A percentile compares a stretch with the other conserved stretches of the same genome.
These are phyloP conservation scores for Apogon hyalosoma DNA, from an alignment of 2,797 vertebrate species.

Conservation along the genomic window DNA sequence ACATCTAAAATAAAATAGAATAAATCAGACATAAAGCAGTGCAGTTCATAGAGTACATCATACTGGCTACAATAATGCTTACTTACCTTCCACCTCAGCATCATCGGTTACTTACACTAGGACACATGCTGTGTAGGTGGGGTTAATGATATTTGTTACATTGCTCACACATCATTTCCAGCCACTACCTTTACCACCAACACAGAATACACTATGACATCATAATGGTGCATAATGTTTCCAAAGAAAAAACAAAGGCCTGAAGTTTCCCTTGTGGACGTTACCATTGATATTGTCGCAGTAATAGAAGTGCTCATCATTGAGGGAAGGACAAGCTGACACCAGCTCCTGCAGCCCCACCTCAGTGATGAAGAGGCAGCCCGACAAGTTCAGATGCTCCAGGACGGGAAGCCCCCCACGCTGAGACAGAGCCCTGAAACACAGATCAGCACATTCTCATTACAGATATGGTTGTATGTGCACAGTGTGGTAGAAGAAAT, in stretches of 20 bases:
- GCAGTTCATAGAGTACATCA: slow-evolving; percentile 16
- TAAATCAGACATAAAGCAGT: background rate
- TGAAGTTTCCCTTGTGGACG: slow-evolving; percentile 26
- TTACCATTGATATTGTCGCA: slow-evolving; percentile 99
- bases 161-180: slow-evolving; percentile 23
- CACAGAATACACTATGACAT: slow-evolving; percentile 1
- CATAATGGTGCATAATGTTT: background rate
- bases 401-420: slow-evolving; percentile 93
- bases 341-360: slow-evolving; percentile 95
- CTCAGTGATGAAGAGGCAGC: slow-evolving; percentile 94
- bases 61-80: slow-evolving; percentile 30
- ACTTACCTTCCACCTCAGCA: slow-evolving; percentile 74
- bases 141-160: slow-evolving; percentile 55
- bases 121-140: slow-evolving; percentile 52
- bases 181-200: slow-evolving; percentile 14
- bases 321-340: slow-evolving; percentile 93
- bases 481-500: background rate
- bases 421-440: slow-evolving; percentile 89
- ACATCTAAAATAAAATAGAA: background rate
- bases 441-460: slow-evolving; percentile 33
- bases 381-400: slow-evolving; percentile 97
- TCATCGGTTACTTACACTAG: slow-evolving; percentile 60
- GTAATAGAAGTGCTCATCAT: slow-evolving; percentile 99
- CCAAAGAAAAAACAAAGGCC: background rate
- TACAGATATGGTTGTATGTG: slow-evolving; percentile 2